phyloP scores from a whole-genome alignment of 2,888 invertebrate genomes.

The Napeogenes sylphis region DNA sequence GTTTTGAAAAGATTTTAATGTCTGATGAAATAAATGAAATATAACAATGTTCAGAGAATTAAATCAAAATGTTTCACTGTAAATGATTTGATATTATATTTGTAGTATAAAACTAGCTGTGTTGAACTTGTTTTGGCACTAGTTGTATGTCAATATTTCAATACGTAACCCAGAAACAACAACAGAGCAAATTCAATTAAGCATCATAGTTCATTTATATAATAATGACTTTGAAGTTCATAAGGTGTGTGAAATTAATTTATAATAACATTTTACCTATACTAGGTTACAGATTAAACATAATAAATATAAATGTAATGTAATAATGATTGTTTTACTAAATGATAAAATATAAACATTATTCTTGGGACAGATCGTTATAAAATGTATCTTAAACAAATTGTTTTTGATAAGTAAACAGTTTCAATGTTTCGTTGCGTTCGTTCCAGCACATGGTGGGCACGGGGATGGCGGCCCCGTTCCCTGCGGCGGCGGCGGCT shows the following conservation, averaged over 20 bases:
- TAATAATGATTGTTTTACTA: no score
- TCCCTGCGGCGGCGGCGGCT: constrained; percentile 81
- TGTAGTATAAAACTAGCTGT: not conserved
- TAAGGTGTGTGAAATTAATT: constrained; percentile 29
- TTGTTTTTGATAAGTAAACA: not conserved
- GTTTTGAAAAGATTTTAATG: no score
- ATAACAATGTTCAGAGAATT: no score
- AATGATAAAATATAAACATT: constrained; percentile 31
- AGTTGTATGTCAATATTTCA: constrained; percentile 66
- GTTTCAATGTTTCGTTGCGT: not conserved
- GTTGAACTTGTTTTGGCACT: constrained; percentile 55
- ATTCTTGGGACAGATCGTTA: constrained; percentile 47
- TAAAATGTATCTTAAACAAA: no score
- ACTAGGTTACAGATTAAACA: no score
- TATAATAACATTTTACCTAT: no score
- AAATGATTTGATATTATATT: no score
- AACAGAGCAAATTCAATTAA: constrained; percentile 58
- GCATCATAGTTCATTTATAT: constrained; percentile 53
- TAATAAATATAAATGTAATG: no score
- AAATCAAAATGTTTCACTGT: no score
- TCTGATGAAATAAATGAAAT: no score
- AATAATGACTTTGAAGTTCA: constrained; percentile 58
- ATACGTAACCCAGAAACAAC: constrained; percentile 69
- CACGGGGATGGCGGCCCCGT: constrained; percentile 89
- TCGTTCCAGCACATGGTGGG: constrained; percentile 94